Evolutionary conservation across 2,113 vertebrate species (phyloP), one percentile per base, ranked within the genome.

Genomic region (Aptenodytes forsteri): DNA sequence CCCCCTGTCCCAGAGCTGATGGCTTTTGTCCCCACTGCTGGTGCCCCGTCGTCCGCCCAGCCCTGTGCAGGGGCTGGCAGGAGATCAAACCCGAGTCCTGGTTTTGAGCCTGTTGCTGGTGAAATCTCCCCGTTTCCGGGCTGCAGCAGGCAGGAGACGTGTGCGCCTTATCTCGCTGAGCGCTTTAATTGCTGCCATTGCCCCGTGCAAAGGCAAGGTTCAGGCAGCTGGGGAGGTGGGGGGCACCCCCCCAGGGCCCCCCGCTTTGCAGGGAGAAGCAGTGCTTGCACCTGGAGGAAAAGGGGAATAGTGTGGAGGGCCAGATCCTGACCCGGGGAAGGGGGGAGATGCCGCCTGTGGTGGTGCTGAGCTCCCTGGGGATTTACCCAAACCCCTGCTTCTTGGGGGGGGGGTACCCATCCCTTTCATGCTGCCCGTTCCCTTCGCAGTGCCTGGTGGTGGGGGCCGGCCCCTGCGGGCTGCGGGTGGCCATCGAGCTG

Each of bases 391-490:
- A 4, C 3, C 13, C 11, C 9, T 7, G 2, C 7, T 46, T 46
- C 11, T 9, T 9, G 15, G 19, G 21, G 40, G 11, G 30, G 21
- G 36, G 16, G 17, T 70, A 29, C 27, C n/a, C 1, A 0, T n/a
- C 15, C 40, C 4, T 12, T 12, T 59, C 6, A 20, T 4, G 3
- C 16, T 1, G 1, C 16, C 70, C 3, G 2, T 69, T 8, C 77
- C 77, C 40, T 56, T 55, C 2, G 22, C 96, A 99, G 99, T 99
- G 99, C 97, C 98, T 99, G 44, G 99, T 99, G 77, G 93, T 99
- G 96, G 99, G 99, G 1, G 99, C 99, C 0, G 99, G 99, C 1
- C 99, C 99, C 8, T 99, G 99, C 3, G 99, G 99, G n/a, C 98
- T 99, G 40, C 98, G 99, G 65, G 96, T 93, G 0, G 99, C 99